phyloP scores from a whole-genome alignment of 2,797 vertebrate genomes.

The Anisognathus igniventris region DNA sequence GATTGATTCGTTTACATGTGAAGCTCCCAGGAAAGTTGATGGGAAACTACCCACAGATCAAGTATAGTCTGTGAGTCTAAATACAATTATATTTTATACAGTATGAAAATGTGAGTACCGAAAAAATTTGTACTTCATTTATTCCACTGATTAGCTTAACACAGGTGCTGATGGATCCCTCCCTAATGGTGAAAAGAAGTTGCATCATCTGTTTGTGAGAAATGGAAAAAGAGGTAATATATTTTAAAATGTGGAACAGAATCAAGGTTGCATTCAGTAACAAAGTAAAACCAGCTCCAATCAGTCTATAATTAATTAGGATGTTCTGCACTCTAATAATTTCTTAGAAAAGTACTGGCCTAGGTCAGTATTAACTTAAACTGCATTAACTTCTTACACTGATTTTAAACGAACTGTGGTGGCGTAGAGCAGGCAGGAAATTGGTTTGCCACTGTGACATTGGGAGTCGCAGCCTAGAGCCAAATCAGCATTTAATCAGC shows the following conservation, averaged over 20 bases:
- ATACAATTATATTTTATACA: not conserved
- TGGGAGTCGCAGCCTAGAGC: not conserved
- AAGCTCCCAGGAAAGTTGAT: not conserved
- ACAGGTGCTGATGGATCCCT: not conserved
- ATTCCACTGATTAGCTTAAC: not conserved
- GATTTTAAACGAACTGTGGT: not conserved
- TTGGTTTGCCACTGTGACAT: not conserved
- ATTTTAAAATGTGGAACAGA: not conserved
- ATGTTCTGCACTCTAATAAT: not conserved
- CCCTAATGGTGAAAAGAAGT: not conserved
- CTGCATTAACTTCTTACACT: not conserved
- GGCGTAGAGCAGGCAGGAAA: not conserved
- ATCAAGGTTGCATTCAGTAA: not conserved
- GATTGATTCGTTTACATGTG: not conserved
- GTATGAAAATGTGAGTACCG: not conserved
- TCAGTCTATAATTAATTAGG: not conserved
- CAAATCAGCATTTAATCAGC: conserved; percentile 6
- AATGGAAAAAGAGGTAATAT: not conserved
- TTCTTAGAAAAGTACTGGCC: not conserved
- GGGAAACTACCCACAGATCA: not conserved
- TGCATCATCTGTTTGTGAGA: not conserved
- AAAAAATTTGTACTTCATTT: not conserved
- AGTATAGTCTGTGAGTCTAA: not conserved
- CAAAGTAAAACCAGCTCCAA: not conserved
- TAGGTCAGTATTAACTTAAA: not conserved